Base-by-base conservation (phyloP, 23 tunicate species). In the Phallusia fumigata region DNA sequence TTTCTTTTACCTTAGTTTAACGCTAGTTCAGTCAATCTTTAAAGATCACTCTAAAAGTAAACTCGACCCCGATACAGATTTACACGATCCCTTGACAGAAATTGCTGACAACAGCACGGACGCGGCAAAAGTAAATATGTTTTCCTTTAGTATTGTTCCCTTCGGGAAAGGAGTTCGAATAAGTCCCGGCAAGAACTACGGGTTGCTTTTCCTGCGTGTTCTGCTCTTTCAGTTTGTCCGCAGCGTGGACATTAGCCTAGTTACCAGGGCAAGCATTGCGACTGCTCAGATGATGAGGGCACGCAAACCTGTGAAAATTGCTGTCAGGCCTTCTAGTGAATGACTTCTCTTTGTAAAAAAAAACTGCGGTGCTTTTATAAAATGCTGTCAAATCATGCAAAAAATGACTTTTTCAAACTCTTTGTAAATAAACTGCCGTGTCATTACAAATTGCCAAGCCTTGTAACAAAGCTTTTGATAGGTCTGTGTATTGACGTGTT, bases 171-270 rank as follows among this genome's bases (percentile, higher is more conserved):
- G 98, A 24, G 35, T 74, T 31, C 88, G 98, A 0, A 94, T 94
- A 94, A 89, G 98, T 35, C 95, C 98, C 0, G 98, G 98, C 18
- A 84, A 85, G 31, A 94, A 94, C 52, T 94, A 94, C 69, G 98
- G 95, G 0, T 31, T 94, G 69, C 80, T 94, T 12, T 92, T 89
- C 47, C 83, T 94, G 49, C 65, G 90, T 2, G 65, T 89, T 2
- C 69, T 94, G n/a, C 73, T 84, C 2, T 84, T 94, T 40, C 90
- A 94, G 75, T 65, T 94, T 30, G 90, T 89, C 5, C 74, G 90
- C 16, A 81, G 84, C 35, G 49, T 83, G 0, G 77, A 88, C 32
- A 72, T 94, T 49, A 35, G n/a, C 40, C 80, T 88, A 18, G 52
- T 22, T 45, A 75, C 75, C 58, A 26, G 36, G 2, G 19, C 51